Conservation (phyloP, 2,797 vertebrate species). For the Falco biarmicus region DNA sequence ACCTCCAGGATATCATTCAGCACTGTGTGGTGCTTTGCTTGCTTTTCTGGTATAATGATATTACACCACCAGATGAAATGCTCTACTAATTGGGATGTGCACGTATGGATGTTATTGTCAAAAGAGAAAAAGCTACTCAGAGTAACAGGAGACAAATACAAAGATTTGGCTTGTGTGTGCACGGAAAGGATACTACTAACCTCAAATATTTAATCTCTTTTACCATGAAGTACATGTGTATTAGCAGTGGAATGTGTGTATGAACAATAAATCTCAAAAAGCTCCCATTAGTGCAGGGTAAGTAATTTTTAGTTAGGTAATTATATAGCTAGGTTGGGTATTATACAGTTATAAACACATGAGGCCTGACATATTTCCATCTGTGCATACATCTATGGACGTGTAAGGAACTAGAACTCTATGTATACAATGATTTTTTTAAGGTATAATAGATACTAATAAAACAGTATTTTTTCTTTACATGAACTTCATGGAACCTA, state of each 20-base stretch:
- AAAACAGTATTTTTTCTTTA: not conserved
- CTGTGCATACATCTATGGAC: not conserved
- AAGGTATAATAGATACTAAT: not conserved
- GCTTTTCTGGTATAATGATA: not conserved
- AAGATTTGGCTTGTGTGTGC: accelerated
- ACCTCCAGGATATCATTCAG: not conserved
- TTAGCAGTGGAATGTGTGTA: not conserved
- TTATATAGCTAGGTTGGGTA: not conserved
- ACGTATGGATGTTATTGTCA: not conserved
- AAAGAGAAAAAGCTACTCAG: not conserved
- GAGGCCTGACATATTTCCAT: not conserved
- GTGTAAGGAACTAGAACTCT: not conserved
- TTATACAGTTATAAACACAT: not conserved
- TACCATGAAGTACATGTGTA: not conserved
- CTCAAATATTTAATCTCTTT: not conserved
- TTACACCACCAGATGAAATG: not conserved
- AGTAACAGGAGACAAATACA: not conserved
- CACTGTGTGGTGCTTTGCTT: not conserved
- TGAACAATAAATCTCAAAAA: not conserved
- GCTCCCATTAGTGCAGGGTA: not conserved
- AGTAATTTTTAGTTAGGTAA: not conserved
- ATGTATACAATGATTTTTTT: not conserved
- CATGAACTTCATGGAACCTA: not conserved
- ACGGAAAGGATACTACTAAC: not conserved
- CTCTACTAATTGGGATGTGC: not conserved